Evolutionary conservation across 2,797 vertebrate species (phyloP).

Genomic region (Alectoris magna): DNA sequence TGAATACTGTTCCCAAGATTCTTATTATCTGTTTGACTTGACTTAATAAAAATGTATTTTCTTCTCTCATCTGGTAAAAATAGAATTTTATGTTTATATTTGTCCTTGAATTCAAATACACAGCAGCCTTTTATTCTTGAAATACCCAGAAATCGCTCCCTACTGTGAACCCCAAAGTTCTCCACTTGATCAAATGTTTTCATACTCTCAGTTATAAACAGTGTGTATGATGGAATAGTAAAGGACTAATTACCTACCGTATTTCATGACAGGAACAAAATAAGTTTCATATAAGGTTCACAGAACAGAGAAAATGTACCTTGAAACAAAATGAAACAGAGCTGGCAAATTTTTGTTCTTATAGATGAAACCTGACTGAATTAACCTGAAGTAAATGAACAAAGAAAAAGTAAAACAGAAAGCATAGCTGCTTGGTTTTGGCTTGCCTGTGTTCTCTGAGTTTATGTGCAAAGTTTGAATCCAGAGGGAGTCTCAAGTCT

Average conservation of each 20-base stretch:
- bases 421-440: neutral
- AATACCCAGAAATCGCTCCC: neutral
- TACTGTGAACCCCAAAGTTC: neutral
- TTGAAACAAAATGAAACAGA: neutral
- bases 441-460: neutral
- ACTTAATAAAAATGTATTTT: neutral
- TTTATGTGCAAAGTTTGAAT: constrained; percentile 39
- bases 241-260: neutral
- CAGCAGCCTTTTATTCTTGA: neutral
- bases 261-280: neutral
- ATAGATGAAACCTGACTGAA: neutral
- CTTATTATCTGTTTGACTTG: neutral
- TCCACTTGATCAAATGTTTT: neutral
- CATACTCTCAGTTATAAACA: neutral
- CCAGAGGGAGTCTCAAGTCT: constrained; percentile 41
- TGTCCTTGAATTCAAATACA: neutral
- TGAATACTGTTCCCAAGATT: neutral
- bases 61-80: neutral
- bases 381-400: neutral
- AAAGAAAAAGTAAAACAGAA: neutral
- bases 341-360: neutral
- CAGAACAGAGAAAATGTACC: neutral
- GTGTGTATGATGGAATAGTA: neutral
- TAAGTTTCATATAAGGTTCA: neutral
- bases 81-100: neutral